Base-by-base conservation (phyloP, 1,140 invertebrate species). In the Hylaeus volcanicus region DNA sequence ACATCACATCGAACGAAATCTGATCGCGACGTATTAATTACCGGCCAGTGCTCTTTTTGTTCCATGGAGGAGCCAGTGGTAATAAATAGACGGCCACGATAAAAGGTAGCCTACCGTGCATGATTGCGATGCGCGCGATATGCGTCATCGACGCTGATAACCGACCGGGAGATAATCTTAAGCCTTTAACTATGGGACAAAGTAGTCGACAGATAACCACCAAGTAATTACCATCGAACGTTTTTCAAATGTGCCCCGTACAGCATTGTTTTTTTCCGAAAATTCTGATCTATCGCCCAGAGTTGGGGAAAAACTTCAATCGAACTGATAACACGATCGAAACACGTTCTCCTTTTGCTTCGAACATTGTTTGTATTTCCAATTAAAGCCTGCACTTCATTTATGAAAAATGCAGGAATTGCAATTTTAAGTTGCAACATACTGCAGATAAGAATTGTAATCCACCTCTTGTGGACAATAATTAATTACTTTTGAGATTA, bases 1-100 rank as follows among this genome's bases (percentile, higher is more conserved):
- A 80, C 73, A 81, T 45, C 26, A 58, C 71, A 79, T 80, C 75
- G 75, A 69, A 41, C 45, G 81, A 80, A 83, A 86, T 83, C 58
- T 63, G 65, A 86, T 83, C 79, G 63, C n/a, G 37, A 39, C 45
- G 12, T 86, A 86, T 86, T 83, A 86, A 86, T 86, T 86, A 86
- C 84, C 26, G 51, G 43, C 39, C 60, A 64, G 55, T n/a, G 69
- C 58, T 78, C 66, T 79, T 66, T 76, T 82, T 73, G 45, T 79
- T 78, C 63, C 58, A 0, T 6, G 53, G 26, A 26, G 51, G 51
- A 51, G 41, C 68, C 79, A 39, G 51, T 68, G 43, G 75, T 64
- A 74, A 84, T 64, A 85, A 85, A 77, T 77, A 84, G 63, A 75
- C 45, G 56, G 26, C 11, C 3, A 51, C 71, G 63, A 81, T 84